phyloP scores from a whole-genome alignment of 2,113 vertebrate species.

The Hyperoodon ampullatus region DNA sequence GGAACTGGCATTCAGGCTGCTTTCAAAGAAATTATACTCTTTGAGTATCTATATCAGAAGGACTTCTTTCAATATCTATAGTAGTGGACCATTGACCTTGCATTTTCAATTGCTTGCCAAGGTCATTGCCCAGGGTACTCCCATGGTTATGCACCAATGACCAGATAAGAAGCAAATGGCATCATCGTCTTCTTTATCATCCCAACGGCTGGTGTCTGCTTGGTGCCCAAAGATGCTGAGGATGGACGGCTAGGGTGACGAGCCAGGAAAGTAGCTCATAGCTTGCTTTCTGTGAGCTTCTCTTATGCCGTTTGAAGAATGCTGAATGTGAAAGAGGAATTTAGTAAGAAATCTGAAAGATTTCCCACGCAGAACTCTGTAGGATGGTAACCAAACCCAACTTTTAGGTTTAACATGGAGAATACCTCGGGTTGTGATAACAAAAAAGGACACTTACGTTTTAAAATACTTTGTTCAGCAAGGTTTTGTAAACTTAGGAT shows the following conservation, averaged over 20 bases:
- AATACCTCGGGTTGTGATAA: not conserved
- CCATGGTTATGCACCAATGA: fast-evolving
- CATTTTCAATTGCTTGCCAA: not conserved
- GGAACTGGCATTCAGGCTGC: too few species aligned
- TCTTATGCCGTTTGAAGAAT: not conserved
- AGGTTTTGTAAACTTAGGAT: conserved; percentile 61
- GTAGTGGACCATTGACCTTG: fast-evolving
- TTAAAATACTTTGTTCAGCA: not conserved
- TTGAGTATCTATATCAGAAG: fast-evolving
- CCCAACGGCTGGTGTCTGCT: not conserved
- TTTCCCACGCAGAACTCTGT: fast-evolving
- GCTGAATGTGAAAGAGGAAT: fast-evolving
- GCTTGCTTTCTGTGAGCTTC: not conserved
- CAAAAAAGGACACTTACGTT: not conserved
- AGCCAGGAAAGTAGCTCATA: not conserved
- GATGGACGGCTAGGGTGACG: fast-evolving
- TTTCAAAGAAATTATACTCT: not conserved
- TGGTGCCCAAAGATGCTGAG: fast-evolving
- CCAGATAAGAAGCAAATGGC: not conserved
- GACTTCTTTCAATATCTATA: fast-evolving
- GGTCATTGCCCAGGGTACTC: fast-evolving
- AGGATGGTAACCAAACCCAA: fast-evolving
- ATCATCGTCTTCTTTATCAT: fast-evolving
- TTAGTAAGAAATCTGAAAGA: too few species aligned
- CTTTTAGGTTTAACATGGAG: not conserved